Base-by-base conservation (phyloP, 64 coral and sea anemone genomes). In the Dendrophyllia cribrosa region DNA sequence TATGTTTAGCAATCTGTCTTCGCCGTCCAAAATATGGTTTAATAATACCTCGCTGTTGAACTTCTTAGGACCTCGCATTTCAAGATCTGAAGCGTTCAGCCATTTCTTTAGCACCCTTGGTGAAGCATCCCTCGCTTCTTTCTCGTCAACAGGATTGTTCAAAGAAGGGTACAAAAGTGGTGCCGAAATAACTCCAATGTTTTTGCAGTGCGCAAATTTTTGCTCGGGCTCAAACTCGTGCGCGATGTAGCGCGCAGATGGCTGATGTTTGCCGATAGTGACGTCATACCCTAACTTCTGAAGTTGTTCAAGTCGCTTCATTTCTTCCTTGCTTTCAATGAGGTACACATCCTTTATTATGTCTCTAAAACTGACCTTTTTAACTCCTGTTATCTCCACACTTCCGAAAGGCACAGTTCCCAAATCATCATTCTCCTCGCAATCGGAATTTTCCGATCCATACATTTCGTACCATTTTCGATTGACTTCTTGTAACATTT, bases 251-350 rank as follows among this genome's bases (percentile, higher is more conserved):
- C 58, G 44, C 43, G 17, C 34, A 64, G 60, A 67, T 21, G 43
- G 19, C 9, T 23, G 17, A 14, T 16, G 80, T 19, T 43, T 66
- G 4, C 6, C 17, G 19, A 83, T 83, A 22, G 43, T 66, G 6
- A 83, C 80, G 58, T 83, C 43, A 67, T 66, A 83, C 2, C 80
- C 80, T 59, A 67, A 20, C 3, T 44, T 67, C 43, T 51, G 43
- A 9, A 83, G 23, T 19, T 13, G 15, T 46, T 83, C 80, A 9
- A 83, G 80, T 67, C 80, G 26, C 9, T 62, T 45, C 80, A 83
- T 66, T 44, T 83, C 80, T 10, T 83, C 80, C 60, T 83, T 83
- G 61, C 46, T 83, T 50, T 83, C 80, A 67, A 83, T 83, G n/a
- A 66, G 46, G 45, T 83, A 83, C 62, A 83, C 80, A 21, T 83